Evolutionary conservation across 2,888 invertebrate species (phyloP), one percentile per base, ranked within the genome.

Genomic region (Cepaea hortensis): DNA sequence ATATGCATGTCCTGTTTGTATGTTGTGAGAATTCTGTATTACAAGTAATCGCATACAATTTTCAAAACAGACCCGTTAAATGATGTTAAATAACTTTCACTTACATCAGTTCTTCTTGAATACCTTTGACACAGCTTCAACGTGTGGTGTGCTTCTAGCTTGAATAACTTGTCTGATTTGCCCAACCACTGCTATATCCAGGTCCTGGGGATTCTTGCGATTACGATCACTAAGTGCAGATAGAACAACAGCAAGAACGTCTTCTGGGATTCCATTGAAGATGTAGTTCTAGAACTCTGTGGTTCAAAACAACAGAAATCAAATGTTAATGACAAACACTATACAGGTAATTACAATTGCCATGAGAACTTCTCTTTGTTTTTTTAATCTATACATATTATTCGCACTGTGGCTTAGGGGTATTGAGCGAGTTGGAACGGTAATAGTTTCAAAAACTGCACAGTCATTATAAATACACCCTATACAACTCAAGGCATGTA

Each of bases 231-330:
- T 18, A 9, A 91, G 84, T 13, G 84, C 65, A 9, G 90, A 72
- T 35, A 91, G 88, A 3, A 92, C 91, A 4, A 89, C 89, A 72
- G 92, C 90, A 1, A 90, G 90, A 46, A 87, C 90, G 48, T 90
- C 89, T 20, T 84, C 77, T 13, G 80, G 83, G 15, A 65, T 35
- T 48, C 87, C 90, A 81, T 89, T 80, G 23, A 90, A 84, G 77
- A 90, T 90, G 70, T 87, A 89, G 87, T 77, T 90, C 90, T 68
- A 90, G 81, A 11, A 90, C 85, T 73, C 90, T 90, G 87, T 79
- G 23, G 23, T n/a, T 3, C 1, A 23, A 23, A n/a, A 73, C 55
- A 55, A 55, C 7, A 55, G 6, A 11, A 9, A 11, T 11, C 6
- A 11, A 9, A 6, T 6, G 55, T 55, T 55, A 55, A 55, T 55